Percentiles rank a stretch among this genome's conserved stretches.
Evolutionary conservation across 2,113 vertebrate genomes (phyloP).

Genomic region (Mormoops blainvillei): DNA sequence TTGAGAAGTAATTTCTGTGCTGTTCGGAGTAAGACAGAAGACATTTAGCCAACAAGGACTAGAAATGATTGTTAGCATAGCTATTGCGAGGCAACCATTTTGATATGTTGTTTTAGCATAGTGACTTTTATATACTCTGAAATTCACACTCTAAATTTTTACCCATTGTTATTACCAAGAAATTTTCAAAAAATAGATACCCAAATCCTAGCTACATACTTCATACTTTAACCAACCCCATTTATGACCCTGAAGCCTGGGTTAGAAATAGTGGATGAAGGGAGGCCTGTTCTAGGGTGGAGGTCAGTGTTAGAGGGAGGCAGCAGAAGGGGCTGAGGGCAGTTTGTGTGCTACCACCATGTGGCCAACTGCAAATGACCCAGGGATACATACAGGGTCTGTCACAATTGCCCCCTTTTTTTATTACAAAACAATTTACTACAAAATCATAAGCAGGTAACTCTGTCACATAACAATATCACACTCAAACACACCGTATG

Average conservation of each 20-base stretch:
- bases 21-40: background rate
- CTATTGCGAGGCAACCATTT: background rate
- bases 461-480: no score
- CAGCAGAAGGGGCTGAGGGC: rapidly evolving
- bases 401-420: no score
- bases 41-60: background rate
- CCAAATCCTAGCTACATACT: background rate
- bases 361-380: background rate
- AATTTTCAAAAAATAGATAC: background rate
- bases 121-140: background rate
- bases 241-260: background rate
- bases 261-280: background rate
- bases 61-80: background rate
- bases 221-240: background rate
- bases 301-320: background rate
- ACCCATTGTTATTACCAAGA: background rate
- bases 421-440: no score
- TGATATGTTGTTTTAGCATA: background rate
- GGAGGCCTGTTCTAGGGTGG: background rate
- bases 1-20: background rate
- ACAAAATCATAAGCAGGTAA: no score
- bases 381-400: no score
- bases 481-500: no score
- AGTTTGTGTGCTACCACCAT: no score
- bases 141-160: background rate